phyloP scores from a whole-genome alignment of 2,797 vertebrate genomes.

The Buceros bicornis region DNA sequence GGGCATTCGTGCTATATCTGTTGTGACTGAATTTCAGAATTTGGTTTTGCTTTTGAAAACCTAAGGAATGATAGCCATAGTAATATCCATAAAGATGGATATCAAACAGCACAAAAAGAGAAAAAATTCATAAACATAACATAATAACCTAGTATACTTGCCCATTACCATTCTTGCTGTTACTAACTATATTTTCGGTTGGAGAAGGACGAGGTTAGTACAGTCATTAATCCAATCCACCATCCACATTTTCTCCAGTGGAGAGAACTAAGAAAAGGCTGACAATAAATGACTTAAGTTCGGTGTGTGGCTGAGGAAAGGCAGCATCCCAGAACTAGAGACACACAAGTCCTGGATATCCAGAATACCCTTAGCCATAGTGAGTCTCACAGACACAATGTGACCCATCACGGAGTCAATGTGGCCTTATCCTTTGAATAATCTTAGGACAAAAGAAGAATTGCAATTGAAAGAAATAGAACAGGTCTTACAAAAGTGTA shows the following conservation, averaged over 20 bases:
- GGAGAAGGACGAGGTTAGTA: not conserved
- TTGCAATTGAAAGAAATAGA: not conserved
- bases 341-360: not conserved
- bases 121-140: not conserved
- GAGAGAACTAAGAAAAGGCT: not conserved
- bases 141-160: not conserved
- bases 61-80: not conserved
- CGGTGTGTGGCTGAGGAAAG: not conserved
- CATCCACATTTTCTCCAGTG: not conserved
- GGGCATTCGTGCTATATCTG: not conserved
- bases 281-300: not conserved
- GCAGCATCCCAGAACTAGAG: not conserved
- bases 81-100: not conserved
- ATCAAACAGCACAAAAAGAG: not conserved
- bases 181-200: not conserved
- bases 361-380: not conserved
- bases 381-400: not conserved
- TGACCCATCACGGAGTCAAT: not conserved
- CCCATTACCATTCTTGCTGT: not conserved
- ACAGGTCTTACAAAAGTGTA: not conserved
- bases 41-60: not conserved
- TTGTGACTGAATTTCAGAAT: not conserved
- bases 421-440: not conserved
- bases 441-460: not conserved
- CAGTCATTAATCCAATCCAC: not conserved